Conservation (phyloP, 1,140 invertebrate genomes). For the Protaetia brevitarsis region DNA sequence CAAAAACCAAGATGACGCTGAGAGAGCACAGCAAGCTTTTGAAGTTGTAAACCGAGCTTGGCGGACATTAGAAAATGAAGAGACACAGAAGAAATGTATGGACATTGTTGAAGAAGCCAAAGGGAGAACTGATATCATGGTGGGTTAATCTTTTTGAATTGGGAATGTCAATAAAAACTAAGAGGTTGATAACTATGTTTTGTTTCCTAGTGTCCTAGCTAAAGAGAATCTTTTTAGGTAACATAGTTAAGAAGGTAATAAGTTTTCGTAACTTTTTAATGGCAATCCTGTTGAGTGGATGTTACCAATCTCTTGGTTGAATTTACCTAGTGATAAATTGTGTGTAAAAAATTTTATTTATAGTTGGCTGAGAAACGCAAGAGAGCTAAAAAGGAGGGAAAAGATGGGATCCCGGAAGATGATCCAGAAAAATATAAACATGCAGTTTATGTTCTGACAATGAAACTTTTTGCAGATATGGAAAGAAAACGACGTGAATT, state of each 20-base stretch:
- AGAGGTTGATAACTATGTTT: slow-evolving; percentile 18
- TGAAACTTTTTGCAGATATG: slow-evolving; percentile 98
- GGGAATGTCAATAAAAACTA: neutral
- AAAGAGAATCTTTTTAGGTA: too few relatives aligned
- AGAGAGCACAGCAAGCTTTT: slow-evolving; percentile 91
- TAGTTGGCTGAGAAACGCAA: slow-evolving; percentile 93
- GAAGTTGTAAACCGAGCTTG: slow-evolving; percentile 96
- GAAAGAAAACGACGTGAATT: slow-evolving; percentile 81
- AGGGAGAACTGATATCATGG: slow-evolving; percentile 90
- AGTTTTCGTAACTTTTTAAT: too few relatives aligned
- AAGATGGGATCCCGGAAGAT: slow-evolving; percentile 88
- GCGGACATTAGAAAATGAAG: slow-evolving; percentile 94
- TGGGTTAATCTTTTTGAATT: slow-evolving; percentile 49
- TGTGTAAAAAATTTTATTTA: slow-evolving; percentile 25
- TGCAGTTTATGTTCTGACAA: slow-evolving; percentile 94
- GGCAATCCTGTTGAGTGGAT: too few relatives aligned
- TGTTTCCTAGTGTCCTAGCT: too few relatives aligned
- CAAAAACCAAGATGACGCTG: slow-evolving; percentile 94
- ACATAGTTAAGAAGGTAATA: neutral
- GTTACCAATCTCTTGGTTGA: slow-evolving; percentile 11
- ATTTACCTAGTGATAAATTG: neutral
- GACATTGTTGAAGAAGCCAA: slow-evolving; percentile 97
- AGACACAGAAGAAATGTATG: slow-evolving; percentile 89
- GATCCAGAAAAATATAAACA: slow-evolving; percentile 89
- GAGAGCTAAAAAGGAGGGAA: slow-evolving; percentile 91